A percentile compares a stretch with the other conserved stretches of the same genome.
Evolutionary conservation across 2,888 invertebrate genomes (phyloP).

Genomic region (Caenorhabditis panamensis): DNA sequence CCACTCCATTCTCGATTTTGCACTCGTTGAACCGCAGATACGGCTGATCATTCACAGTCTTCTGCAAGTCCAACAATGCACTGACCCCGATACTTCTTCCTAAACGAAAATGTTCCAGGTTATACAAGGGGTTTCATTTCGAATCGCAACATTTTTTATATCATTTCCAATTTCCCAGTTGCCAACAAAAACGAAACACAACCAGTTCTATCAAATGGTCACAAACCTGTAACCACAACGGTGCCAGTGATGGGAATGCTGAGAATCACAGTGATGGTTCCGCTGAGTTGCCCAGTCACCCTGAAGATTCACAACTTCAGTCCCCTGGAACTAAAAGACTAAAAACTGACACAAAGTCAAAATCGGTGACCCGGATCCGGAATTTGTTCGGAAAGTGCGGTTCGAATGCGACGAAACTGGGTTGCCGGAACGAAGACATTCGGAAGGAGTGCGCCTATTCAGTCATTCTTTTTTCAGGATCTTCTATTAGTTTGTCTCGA

Average conservation of each 20-base stretch:
- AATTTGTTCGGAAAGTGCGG: conserved; percentile 73
- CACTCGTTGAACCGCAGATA: conserved; percentile 71
- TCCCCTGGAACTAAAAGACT: conserved; percentile 5
- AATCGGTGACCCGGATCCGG: conserved; percentile 71
- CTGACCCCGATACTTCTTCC: conserved; percentile 71
- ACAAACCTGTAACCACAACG: conserved; percentile 68
- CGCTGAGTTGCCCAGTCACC: conserved; percentile 70
- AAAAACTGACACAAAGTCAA: conserved; percentile 72
- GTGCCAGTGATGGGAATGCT: conserved; percentile 71
- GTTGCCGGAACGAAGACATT: conserved; percentile 71
- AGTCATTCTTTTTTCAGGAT: conserved; percentile 24
- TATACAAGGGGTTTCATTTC: background rate
- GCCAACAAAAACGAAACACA: conserved; percentile 1
- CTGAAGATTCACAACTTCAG: conserved; percentile 37
- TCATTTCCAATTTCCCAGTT: background rate
- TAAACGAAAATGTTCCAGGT: conserved; percentile 31
- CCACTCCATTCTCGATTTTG: conserved; percentile 67
- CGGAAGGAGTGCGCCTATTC: conserved; percentile 69
- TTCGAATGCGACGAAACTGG: conserved; percentile 69
- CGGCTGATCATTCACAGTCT: conserved; percentile 73
- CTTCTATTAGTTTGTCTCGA: background rate
- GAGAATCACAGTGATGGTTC: conserved; percentile 72
- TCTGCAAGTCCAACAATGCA: conserved; percentile 71
- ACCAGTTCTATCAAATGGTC: conserved; percentile 23
- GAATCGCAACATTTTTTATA: conserved; percentile 23